Percentiles rank a stretch among this genome's conserved stretches.
Conservation (phyloP, 2,113 vertebrate species). For the Ptilorrhoa leucosticta region DNA sequence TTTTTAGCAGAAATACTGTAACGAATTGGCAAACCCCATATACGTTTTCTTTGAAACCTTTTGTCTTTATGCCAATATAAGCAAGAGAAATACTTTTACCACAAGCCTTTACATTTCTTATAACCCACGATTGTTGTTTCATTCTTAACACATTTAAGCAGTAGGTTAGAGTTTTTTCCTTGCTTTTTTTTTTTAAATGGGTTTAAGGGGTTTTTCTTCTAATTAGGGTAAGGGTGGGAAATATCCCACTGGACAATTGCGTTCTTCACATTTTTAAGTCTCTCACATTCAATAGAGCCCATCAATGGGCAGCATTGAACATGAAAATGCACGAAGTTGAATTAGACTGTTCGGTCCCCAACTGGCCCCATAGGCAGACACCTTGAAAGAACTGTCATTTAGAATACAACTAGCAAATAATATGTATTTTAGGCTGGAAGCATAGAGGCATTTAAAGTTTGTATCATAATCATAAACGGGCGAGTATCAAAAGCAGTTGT, state of each 20-base stretch:
- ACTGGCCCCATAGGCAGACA: background rate
- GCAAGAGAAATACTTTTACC: conserved; percentile 38
- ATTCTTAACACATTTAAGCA: background rate
- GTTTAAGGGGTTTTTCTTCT: background rate
- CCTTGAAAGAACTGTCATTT: background rate
- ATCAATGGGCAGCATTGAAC: background rate
- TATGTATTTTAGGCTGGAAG: background rate
- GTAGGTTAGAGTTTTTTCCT: background rate
- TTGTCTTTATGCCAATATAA: conserved; percentile 41
- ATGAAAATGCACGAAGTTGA: background rate
- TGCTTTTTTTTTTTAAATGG: background rate
- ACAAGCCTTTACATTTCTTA: background rate
- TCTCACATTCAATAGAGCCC: background rate
- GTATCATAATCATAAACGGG: background rate
- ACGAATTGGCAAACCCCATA: background rate
- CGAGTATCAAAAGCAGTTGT: background rate
- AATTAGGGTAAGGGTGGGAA: background rate
- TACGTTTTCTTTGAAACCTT: background rate
- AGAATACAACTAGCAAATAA: background rate
- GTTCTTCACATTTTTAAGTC: background rate
- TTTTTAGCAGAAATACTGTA: conserved; percentile 22
- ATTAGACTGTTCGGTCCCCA: background rate
- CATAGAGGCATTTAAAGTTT: background rate
- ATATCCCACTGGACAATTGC: background rate
- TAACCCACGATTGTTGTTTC: background rate